Percentiles rank a stretch among this genome's conserved stretches.
phyloP scores from a whole-genome alignment of 2,888 invertebrate species.

The Drosophila ochracea region DNA sequence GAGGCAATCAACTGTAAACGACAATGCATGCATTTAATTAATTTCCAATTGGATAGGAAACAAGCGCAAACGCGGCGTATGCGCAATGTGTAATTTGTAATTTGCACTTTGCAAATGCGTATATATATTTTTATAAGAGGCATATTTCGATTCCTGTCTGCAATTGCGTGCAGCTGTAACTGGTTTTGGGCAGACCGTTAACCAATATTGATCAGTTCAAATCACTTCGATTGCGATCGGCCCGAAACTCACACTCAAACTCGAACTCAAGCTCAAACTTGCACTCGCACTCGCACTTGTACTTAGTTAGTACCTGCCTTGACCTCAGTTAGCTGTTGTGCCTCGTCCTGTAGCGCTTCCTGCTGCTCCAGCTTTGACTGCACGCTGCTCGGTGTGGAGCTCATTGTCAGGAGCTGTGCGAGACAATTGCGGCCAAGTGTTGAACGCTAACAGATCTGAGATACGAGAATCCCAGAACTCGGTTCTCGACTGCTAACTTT shows the following conservation, averaged over 20 bases:
- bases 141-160: slow-evolving; percentile 21
- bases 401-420: slow-evolving; percentile 26
- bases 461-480: slow-evolving; percentile 27
- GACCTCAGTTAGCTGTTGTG: slow-evolving; percentile 39
- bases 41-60: not conserved
- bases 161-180: slow-evolving; percentile 21
- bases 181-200: slow-evolving; percentile 29
- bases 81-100: slow-evolving; percentile 16
- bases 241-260: not conserved
- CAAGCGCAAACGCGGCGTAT: slow-evolving; percentile 23
- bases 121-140: not conserved
- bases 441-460: slow-evolving; percentile 14
- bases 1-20: slow-evolving; percentile 65
- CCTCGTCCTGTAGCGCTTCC: slow-evolving; percentile 13
- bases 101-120: slow-evolving; percentile 11
- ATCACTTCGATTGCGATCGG: not conserved
- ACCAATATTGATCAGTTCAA: slow-evolving; percentile 14
- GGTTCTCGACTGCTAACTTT: slow-evolving; percentile 52
- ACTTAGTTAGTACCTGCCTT: slow-evolving; percentile 64
- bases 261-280: not conserved
- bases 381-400: not conserved
- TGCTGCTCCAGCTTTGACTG: not conserved
- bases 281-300: not conserved
- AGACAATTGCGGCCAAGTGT: slow-evolving; percentile 1
- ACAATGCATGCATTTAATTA: not conserved